Percentiles rank a stretch among this genome's conserved stretches.
Conservation (phyloP, 2,797 vertebrate genomes). For the Dipus sagitta region DNA sequence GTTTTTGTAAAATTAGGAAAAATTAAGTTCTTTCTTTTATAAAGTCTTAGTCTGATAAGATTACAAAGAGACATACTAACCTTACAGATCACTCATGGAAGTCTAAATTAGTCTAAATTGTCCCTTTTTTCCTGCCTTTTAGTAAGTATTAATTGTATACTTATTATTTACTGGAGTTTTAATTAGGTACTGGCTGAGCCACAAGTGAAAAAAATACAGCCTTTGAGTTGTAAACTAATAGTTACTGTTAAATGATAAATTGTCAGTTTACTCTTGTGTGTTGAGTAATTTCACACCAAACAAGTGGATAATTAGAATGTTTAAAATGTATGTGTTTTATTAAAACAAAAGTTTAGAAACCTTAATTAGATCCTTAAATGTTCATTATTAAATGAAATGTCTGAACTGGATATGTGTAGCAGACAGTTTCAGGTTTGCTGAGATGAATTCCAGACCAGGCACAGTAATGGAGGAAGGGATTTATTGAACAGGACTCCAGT, state of each 20-base stretch:
- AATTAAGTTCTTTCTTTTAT: not conserved
- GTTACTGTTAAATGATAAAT: not conserved
- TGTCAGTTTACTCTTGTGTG: not conserved
- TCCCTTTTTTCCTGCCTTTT: not conserved
- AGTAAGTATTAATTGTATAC: not conserved
- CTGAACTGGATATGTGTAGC: constrained; percentile 21
- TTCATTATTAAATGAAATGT: constrained; percentile 14
- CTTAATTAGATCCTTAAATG: not conserved
- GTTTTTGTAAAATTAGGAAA: constrained; percentile 46
- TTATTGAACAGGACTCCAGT: too few relatives aligned
- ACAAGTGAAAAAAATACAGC: not conserved
- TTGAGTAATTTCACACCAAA: constrained; percentile 13
- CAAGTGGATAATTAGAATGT: not conserved
- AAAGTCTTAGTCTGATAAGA: not conserved
- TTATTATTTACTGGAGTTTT: constrained; percentile 32
- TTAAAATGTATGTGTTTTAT: not conserved
- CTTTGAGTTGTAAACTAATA: constrained; percentile 35
- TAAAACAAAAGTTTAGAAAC: constrained; percentile 15
- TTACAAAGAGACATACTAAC: not conserved
- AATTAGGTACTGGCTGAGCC: constrained; percentile 17
- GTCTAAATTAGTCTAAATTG: constrained; percentile 15
- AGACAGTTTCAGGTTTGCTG: too few relatives aligned
- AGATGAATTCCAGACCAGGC: too few relatives aligned
- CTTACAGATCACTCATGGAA: not conserved
- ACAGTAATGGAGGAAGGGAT: too few relatives aligned